These are phyloP conservation scores for Agapetus fuscipes DNA, from an alignment of 2,888 invertebrate genomes.

Conservation along the genomic window DNA sequence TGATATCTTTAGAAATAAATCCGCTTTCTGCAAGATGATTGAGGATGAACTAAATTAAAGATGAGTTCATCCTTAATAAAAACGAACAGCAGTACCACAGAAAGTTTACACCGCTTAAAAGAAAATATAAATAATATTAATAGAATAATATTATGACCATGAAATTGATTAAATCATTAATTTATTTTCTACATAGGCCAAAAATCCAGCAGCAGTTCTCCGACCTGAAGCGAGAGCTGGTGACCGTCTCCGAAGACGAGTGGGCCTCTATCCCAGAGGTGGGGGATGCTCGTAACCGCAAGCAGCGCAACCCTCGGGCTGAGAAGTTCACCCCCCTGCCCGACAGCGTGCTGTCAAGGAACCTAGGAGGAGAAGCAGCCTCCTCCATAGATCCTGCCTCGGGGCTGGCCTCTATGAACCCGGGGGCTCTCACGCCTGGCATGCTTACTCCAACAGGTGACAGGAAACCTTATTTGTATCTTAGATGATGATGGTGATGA, in stretches of 20 bases:
- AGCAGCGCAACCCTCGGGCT: constrained; percentile 87
- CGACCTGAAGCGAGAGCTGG: constrained; percentile 84
- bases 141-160: neutral
- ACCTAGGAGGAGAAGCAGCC: constrained; percentile 71
- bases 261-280: constrained; percentile 98
- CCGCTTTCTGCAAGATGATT: too few species aligned
- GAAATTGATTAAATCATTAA: neutral
- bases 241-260: constrained; percentile 79
- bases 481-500: constrained; percentile 1
- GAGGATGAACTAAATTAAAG: too few species aligned
- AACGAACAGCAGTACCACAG: neutral
- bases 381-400: constrained; percentile 75
- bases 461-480: too few species aligned
- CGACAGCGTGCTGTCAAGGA: constrained; percentile 85
- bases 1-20: too few species aligned
- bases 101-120: neutral
- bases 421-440: constrained; percentile 77
- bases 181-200: constrained; percentile 50
- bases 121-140: neutral
- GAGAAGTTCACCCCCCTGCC: constrained; percentile 98
- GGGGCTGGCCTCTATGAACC: constrained; percentile 80
- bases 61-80: too few species aligned
- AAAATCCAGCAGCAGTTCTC: constrained; percentile 99
- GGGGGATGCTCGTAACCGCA: constrained; percentile 96
- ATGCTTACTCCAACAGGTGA: constrained; percentile 74